Conservation (phyloP, 2,113 vertebrate genomes). For the Corvus hawaiiensis region DNA sequence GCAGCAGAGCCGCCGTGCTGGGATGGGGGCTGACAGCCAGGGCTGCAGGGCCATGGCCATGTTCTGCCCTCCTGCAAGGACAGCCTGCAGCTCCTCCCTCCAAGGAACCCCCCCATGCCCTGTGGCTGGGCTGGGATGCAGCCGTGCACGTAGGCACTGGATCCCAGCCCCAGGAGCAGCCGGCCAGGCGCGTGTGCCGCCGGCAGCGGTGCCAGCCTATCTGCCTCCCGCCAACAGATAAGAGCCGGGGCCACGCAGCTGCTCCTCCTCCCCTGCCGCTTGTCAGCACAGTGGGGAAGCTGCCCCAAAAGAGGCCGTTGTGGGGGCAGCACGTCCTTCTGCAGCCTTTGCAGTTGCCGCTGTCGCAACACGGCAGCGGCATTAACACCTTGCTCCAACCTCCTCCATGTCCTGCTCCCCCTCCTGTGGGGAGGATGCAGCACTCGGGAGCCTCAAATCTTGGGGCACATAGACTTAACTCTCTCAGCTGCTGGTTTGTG, state of each 20-base stretch:
- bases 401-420: accelerated
- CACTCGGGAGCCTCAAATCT: background rate
- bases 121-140: accelerated
- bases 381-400: accelerated
- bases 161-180: background rate
- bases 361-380: accelerated
- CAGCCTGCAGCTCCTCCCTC: background rate
- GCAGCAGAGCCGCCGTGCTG: accelerated
- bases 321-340: background rate
- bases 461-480: accelerated
- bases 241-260: background rate
- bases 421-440: accelerated
- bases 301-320: background rate
- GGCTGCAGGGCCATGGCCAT: accelerated
- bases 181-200: accelerated
- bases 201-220: background rate
- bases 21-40: background rate
- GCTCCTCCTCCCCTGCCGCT: background rate
- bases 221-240: background rate
- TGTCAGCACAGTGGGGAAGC: background rate
- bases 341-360: background rate
- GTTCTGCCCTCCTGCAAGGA: background rate
- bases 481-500: background rate
- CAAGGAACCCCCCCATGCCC: accelerated
- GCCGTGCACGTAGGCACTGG: accelerated